Conservation (phyloP, 2,888 invertebrate genomes). For the Ormyrus labotus region DNA sequence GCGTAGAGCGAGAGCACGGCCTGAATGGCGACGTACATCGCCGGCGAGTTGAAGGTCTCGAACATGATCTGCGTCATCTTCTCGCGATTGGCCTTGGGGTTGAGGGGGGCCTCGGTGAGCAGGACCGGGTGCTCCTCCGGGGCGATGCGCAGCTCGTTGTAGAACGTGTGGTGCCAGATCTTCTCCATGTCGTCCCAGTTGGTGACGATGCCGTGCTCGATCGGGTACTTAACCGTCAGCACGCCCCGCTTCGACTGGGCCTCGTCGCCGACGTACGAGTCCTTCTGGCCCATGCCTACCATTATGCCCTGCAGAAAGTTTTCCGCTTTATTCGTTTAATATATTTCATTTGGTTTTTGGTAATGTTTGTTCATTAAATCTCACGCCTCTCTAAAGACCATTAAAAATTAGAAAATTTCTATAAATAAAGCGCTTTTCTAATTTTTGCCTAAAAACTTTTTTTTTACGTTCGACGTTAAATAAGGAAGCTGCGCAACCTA, state of each 20-base stretch:
- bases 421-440: too few relatives aligned
- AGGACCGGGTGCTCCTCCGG: constrained; percentile 89
- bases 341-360: too few relatives aligned
- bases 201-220: constrained; percentile 86
- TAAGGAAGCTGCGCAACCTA: too few relatives aligned
- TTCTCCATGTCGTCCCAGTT: constrained; percentile 94
- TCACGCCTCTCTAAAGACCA: too few relatives aligned
- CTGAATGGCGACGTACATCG: constrained; percentile 76
- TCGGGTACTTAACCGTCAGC: constrained; percentile 83
- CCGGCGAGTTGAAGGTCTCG: constrained; percentile 80
- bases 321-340: not conserved
- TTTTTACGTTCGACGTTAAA: too few relatives aligned
- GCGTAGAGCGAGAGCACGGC: constrained; percentile 77
- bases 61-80: constrained; percentile 85
- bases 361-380: too few relatives aligned
- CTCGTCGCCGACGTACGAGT: constrained; percentile 80
- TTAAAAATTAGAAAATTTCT: too few relatives aligned
- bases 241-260: constrained; percentile 79
- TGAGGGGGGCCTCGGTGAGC: constrained; percentile 88
- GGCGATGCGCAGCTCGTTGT: constrained; percentile 87
- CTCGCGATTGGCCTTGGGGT: constrained; percentile 88
- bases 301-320: constrained; percentile 68
- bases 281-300: constrained; percentile 73
- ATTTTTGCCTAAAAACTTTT: too few relatives aligned
- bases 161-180: constrained; percentile 91